Evolutionary conservation across 2,888 invertebrate species (phyloP), one percentile per base, ranked within the genome.

Genomic region (Hydropsyche betteni): DNA sequence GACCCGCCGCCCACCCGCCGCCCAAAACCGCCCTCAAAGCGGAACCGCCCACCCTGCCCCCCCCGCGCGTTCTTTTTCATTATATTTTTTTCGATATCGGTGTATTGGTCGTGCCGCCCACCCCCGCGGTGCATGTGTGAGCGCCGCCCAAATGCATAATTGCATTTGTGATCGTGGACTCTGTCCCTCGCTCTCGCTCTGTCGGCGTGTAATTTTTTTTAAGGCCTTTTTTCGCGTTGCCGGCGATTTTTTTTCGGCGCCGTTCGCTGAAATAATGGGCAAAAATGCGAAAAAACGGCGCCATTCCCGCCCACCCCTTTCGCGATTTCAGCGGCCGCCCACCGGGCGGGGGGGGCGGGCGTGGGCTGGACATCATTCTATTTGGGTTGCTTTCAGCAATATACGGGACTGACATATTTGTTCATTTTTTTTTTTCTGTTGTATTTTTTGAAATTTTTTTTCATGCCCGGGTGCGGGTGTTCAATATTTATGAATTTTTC

Each of bases 261-360:
- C 76, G 77, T 78, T 78, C 78, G 75, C 73, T 76, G 79, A 79
- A 79, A 79, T 79, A 79, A 79, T 79, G 79, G 79, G 79, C 77
- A 78, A 78, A 79, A 79, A 79, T 79, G 79, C 77, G 79, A 76
- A 79, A 79, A 79, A 79, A 76, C 79, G 79, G 68, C 69, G 68
- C 74, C 72, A 24, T 24, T 24, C 24, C 24, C 24, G 24, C 24
- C 24, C 24, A 24, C 72, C 75, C 68, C 68, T 16, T 16, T 69
- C n/a, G 38, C 69, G 33, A 6, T 24, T 51, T 24, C 44, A 7
- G n/a, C 38, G 38, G 44, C 53, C 38, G 61, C 33, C 61, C 64
- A 38, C 14, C 51, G 6, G 72, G 52, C 34, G 72, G 58, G 69
- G 58, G 69, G 69, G 69, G 69, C 38, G 34, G 69, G 6, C 44